Conservation (phyloP, 2,113 vertebrate species). For the Piliocolobus tephrosceles region DNA sequence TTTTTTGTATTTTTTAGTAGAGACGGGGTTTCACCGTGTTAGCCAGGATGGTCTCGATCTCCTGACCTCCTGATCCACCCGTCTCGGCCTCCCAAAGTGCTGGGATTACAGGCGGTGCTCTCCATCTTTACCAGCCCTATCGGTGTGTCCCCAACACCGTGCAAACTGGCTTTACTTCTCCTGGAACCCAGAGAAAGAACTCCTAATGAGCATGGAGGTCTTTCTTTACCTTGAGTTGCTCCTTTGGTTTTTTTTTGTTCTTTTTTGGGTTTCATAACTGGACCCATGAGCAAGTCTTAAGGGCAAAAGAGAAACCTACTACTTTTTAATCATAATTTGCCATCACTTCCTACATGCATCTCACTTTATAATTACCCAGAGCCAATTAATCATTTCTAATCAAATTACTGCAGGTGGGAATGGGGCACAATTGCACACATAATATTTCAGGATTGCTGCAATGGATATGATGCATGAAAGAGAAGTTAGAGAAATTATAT, state of each 20-base stretch:
- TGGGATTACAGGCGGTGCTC: not conserved
- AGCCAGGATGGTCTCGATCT: no score
- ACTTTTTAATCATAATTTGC: not conserved
- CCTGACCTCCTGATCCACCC: no score
- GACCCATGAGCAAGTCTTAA: not conserved
- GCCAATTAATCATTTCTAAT: conserved; percentile 31
- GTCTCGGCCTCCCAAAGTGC: no score
- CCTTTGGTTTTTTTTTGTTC: not conserved
- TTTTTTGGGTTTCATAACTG: not conserved
- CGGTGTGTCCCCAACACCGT: not conserved
- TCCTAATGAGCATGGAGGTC: not conserved
- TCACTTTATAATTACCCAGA: not conserved
- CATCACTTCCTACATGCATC: not conserved
- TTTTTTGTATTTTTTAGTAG: no score
- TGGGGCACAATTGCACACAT: not conserved
- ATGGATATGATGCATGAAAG: not conserved
- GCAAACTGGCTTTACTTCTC: rapidly evolving
- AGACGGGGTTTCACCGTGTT: no score
- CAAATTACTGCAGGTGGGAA: not conserved
- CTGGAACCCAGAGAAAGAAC: not conserved
- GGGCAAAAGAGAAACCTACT: not conserved
- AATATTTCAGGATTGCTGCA: not conserved
- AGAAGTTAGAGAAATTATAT: not conserved
- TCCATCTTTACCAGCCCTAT: not conserved
- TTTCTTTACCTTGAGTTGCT: not conserved